phyloP scores from a whole-genome alignment of 2,888 invertebrate species.

The Patella depressa region DNA sequence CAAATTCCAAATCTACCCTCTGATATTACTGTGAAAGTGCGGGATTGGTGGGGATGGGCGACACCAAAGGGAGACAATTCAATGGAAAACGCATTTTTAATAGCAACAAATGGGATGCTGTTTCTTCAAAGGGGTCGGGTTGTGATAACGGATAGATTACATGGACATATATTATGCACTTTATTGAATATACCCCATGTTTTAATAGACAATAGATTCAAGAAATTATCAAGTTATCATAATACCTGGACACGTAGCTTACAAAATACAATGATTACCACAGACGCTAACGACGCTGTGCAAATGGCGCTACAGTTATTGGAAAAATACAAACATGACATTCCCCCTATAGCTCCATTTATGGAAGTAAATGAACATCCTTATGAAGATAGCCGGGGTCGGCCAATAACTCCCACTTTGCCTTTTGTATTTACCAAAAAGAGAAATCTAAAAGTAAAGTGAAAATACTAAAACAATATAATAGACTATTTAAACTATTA shows the following conservation, averaged over 20 bases:
- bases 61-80: slow-evolving; percentile 23
- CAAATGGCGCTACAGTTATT: slow-evolving; percentile 26
- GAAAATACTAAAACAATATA: no score
- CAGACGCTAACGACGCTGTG: slow-evolving; percentile 30
- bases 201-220: slow-evolving; percentile 31
- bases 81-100: slow-evolving; percentile 32
- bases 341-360: slow-evolving; percentile 19
- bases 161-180: slow-evolving; percentile 38
- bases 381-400: not conserved
- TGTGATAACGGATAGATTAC: slow-evolving; percentile 40
- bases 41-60: slow-evolving; percentile 32
- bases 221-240: slow-evolving; percentile 30
- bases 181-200: slow-evolving; percentile 36
- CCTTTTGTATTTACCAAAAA: not conserved
- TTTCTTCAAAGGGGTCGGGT: slow-evolving; percentile 42
- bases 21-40: slow-evolving; percentile 18
- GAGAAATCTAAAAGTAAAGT: no score
- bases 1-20: slow-evolving; percentile 18
- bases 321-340: slow-evolving; percentile 23
- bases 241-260: slow-evolving; percentile 33
- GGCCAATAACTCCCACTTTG: not conserved
- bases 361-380: slow-evolving; percentile 21
- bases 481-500: no score
- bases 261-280: slow-evolving; percentile 30
- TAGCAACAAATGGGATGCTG: slow-evolving; percentile 30